Base-by-base conservation (phyloP, 2,888 invertebrate genomes). In the Sphaerophoria taeniata region DNA sequence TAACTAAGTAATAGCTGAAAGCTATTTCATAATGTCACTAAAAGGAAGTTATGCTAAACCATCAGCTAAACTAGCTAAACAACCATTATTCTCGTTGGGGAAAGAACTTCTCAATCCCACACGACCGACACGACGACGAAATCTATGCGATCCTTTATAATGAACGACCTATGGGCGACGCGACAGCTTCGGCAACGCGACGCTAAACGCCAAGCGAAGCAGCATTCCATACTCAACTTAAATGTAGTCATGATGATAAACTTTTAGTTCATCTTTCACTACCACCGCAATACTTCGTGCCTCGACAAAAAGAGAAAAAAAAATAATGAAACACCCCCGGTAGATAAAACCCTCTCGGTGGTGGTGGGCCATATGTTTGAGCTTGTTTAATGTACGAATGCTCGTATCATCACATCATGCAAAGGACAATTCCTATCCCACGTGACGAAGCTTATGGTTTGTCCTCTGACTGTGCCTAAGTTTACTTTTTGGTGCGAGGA, bases 371-470 rank as follows among this genome's bases (percentile, higher is more conserved):
- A 63, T 72, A 79, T 72, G 75, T 45, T 69, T 43, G 39, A 1
- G 33, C 33, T 34, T 51, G 16, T 36, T 67, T 67, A 43, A 11
- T 43, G 12, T 43, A 43, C 43, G 11, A 11, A 3, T 12, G 4
- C 43, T 43, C 43, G 78, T 61, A 84, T 78, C 75, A 79, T 67
- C 67, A 75, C 75, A 79, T 67, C 67, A 75, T 60, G 71, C 65
- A 61, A 63, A 63, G 75, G 80, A 84, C 72, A 72, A 75, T 79
- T 75, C 55, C 79, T 79, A 55, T 75, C 75, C 79, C 74, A 84
- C 49, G 79, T 73, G 83, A 78, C 58, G 56, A 47, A 51, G 63
- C 61, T 53, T 24, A 39, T 67, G 34, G 6, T 36, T 24, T 33
- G 47, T 51, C 47, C 45, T 60, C 14, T 63, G 49, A 73, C 55